Base-by-base conservation (phyloP, 2,888 invertebrate genomes). In the Ditylenchus weischeri region DNA sequence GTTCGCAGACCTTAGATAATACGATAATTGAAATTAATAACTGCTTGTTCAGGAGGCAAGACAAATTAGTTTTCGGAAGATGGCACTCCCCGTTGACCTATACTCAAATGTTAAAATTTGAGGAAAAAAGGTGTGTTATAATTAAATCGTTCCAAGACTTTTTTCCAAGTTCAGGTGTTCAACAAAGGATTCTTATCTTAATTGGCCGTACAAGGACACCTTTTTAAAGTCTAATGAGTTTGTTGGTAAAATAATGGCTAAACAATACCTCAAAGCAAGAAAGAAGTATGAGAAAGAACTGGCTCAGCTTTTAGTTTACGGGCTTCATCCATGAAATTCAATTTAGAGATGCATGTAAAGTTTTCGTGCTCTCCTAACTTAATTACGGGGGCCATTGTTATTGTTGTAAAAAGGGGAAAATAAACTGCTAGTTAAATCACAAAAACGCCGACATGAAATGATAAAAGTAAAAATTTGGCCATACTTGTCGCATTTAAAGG, bases 171-270 rank as follows among this genome's bases (percentile, higher is more conserved):
- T 15, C 19, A 36, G 61, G 15, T 21, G 35, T 15, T 2, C 5
- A 21, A 29, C 35, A 29, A 15, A 15, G 3, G 38, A 36, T 36
- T 19, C 5, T 21, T 60, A 29, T 19, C 23, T 19, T 15, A 60
- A 36, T 15, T 60, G 61, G 61, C 36, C 35, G 19, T 60, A 60
- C 43, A 60, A 60, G 36, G 4, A 21, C 36, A 29, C 61, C 4
- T 60, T 60, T 19, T 6, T 60, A n/a, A 21, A 36, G 23, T 38
- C 61, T 13, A 19, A 29, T 19, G 61, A 21, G 29, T 43, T 43
- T 8, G 43, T 43, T 43, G 43, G 43, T 15, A 43, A 43, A 3
- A 43, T 43, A 43, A 54, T 54, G 3, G 21, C 54, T 23, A 11
- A 54, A 54, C 13, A 54, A 18, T 54, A 23, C 29, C 11, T 54